phyloP scores from a whole-genome alignment of 2,888 invertebrate species.

The Anticlea derivata region DNA sequence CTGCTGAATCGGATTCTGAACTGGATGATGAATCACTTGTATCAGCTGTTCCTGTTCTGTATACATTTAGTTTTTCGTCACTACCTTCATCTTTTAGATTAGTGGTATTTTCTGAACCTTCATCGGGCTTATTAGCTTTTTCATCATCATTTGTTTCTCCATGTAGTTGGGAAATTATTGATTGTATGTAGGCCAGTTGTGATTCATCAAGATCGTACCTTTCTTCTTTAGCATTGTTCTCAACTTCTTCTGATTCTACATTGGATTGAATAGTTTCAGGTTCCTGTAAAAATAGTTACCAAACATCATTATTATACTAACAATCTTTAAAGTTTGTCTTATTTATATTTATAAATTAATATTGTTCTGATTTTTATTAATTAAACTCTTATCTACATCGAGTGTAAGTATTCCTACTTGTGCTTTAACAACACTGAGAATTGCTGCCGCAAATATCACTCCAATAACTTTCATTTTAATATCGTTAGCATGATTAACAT shows the following conservation, averaged over 20 bases:
- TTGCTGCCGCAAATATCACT: background rate
- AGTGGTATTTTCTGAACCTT: background rate
- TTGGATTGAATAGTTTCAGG: background rate
- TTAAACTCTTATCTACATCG: background rate
- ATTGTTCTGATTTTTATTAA: no score
- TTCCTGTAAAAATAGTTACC: background rate
- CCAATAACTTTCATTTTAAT: constrained; percentile 3
- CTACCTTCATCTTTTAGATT: background rate
- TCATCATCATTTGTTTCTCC: background rate
- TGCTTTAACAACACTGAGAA: background rate
- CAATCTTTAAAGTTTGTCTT: no score
- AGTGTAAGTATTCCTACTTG: constrained; percentile 8
- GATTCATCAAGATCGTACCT: background rate
- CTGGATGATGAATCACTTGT: background rate
- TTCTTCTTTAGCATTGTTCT: background rate
- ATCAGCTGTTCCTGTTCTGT: background rate
- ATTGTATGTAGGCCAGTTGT: background rate
- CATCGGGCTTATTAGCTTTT: no score
- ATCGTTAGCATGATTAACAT: background rate
- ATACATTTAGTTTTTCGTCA: background rate
- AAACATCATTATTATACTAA: background rate
- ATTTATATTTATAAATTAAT: no score
- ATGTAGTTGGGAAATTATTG: background rate
- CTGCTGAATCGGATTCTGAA: background rate
- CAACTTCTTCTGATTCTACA: background rate